Base-by-base conservation (phyloP, 2,888 invertebrate species). In the Tachina lurida region DNA sequence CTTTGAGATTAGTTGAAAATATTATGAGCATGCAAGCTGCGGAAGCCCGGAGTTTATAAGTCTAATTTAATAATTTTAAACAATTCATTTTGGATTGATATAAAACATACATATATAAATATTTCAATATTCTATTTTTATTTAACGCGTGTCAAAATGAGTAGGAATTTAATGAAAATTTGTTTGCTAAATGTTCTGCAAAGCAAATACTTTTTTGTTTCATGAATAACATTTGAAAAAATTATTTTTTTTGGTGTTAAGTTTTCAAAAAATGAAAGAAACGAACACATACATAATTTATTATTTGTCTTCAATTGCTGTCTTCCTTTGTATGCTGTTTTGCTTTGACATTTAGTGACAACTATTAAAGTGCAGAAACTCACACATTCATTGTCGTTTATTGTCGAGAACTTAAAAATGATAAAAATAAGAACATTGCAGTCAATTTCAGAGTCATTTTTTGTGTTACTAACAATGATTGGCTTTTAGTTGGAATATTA, bases 281-380 rank as follows among this genome's bases (percentile, higher is more conserved):
- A 15, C 45, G 13, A 70, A 56, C 12, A 13, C n/a, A n/a, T n/a
- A n/a, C n/a, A 47, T 54, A 62, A 45, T 60, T 71, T 76, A 67
- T 60, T 84, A 84, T 71, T 84, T 80, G 71, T 84, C 79, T 80
- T 80, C 71, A 63, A 75, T 80, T 76, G 49, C 67, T 47, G n/a
- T 67, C 49, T 49, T 47, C 62, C 74, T 68, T 77, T 81, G 71
- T 68, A 70, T 75, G 54, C 43, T 52, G n/a, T 76, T 75, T 85
- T 65, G 70, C 82, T 85, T 79, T 85, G 82, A 85, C 85, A 85
- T 82, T 82, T 75, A 85, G 74, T 85, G 85, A 85, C 85, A 85
- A 78, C 82, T 75, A 79, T 85, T 56, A 85, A 67, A 85, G 85
- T 85, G 85, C 82, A 82, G 75, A 82, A 85, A 79, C 78, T 85